Evolutionary conservation across 2,113 vertebrate genomes (phyloP).

Genomic region (Myrmecophaga tridactyla): DNA sequence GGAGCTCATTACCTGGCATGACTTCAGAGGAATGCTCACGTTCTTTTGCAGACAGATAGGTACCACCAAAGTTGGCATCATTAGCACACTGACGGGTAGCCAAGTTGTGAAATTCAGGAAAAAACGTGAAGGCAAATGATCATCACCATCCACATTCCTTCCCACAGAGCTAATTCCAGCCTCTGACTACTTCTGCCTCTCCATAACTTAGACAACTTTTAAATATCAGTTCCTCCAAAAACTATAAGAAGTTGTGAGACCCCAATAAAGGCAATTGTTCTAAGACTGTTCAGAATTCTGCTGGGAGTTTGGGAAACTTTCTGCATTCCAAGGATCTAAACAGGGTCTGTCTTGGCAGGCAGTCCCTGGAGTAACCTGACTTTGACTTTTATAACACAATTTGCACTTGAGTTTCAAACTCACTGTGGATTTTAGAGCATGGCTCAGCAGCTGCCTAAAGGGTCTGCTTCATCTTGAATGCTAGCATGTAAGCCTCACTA

Average conservation of each 20-base stretch:
- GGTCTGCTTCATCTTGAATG: not conserved
- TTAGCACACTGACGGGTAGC: not conserved
- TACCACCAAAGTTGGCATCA: not conserved
- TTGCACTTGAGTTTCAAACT: not conserved
- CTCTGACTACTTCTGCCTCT: not conserved
- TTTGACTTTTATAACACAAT: not conserved
- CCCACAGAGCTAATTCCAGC: not conserved
- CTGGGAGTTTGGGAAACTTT: not conserved
- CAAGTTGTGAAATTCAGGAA: not conserved
- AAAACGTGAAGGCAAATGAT: not conserved
- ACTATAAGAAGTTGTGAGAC: not conserved
- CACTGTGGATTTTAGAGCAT: not conserved
- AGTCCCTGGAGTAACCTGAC: not conserved
- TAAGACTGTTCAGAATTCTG: not conserved
- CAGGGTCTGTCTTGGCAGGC: not conserved
- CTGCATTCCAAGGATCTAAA: not conserved
- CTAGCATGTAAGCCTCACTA: not conserved
- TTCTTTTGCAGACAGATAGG: slow-evolving; percentile 6
- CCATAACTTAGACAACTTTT: not conserved
- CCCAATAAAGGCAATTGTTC: not conserved
- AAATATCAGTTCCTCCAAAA: not conserved
- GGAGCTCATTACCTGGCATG: not conserved
- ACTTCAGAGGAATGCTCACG: not conserved
- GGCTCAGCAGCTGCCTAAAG: not conserved
- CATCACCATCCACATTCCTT: not conserved